A percentile compares a stretch with the other conserved stretches of the same genome.
These are phyloP conservation scores for Cantharis rustica DNA, from an alignment of 2,888 invertebrate genomes.

Conservation along the genomic window DNA sequence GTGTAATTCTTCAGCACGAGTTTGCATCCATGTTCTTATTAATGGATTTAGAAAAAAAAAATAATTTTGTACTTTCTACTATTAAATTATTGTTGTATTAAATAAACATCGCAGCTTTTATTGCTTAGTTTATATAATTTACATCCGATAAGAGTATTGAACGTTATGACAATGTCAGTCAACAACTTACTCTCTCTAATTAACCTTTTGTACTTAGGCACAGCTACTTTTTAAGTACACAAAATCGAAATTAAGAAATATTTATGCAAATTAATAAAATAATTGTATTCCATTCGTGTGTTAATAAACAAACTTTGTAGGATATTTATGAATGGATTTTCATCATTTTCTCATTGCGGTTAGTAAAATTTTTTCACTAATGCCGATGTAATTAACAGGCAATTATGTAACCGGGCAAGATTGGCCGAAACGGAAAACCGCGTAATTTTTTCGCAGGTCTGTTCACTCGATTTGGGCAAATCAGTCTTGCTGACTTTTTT, in stretches of 20 bases:
- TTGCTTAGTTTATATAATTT: background rate
- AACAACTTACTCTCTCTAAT: background rate
- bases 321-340: background rate
- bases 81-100: background rate
- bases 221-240: background rate
- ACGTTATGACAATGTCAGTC: background rate
- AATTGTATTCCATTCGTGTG: background rate
- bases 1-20: background rate
- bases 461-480: too few relatives aligned
- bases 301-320: background rate
- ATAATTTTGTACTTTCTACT: background rate
- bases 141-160: background rate
- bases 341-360: background rate
- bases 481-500: too few relatives aligned
- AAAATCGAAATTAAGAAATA: background rate
- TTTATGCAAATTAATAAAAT: background rate
- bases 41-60: background rate
- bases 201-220: background rate
- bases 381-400: background rate
- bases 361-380: background rate
- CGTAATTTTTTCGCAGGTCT: background rate
- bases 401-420: background rate
- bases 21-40: background rate
- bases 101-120: background rate
- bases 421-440: background rate